phyloP scores from a whole-genome alignment of 2,113 vertebrate genomes.

The Ciconia stormi region DNA sequence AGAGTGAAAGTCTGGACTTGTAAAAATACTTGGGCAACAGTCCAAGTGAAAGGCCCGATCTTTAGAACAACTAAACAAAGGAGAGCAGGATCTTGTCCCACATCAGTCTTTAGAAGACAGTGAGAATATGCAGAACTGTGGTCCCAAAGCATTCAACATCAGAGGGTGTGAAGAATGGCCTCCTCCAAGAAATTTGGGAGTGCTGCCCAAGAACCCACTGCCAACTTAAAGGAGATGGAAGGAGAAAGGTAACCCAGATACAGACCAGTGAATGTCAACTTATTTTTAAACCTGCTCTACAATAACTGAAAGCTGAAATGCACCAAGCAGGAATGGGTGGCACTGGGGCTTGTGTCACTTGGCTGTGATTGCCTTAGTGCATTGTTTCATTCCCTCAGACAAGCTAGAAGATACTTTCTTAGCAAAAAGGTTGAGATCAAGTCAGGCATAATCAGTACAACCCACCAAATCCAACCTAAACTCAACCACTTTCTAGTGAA shows the following conservation, averaged over 20 bases:
- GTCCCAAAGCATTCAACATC: not conserved
- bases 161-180: not conserved
- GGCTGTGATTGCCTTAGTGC: not conserved
- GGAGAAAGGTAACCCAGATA: not conserved
- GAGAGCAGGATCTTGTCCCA: not conserved
- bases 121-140: not conserved
- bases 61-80: conserved; percentile 3
- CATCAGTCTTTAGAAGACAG: not conserved
- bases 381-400: not conserved
- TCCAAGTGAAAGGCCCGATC: not conserved
- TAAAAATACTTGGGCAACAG: conserved; percentile 23
- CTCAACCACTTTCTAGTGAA: not conserved
- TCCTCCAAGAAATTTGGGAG: not conserved
- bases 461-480: not conserved
- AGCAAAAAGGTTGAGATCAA: not conserved
- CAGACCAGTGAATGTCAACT: not conserved
- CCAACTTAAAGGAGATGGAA: not conserved
- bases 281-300: not conserved
- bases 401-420: not conserved
- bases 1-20: conserved; percentile 37
- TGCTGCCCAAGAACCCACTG: not conserved
- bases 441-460: not conserved
- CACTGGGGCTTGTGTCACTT: not conserved
- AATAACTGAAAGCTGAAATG: not conserved
- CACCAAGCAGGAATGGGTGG: not conserved